Conservation (phyloP, 2,113 vertebrate species). For the Myiozetetes cayanensis region DNA sequence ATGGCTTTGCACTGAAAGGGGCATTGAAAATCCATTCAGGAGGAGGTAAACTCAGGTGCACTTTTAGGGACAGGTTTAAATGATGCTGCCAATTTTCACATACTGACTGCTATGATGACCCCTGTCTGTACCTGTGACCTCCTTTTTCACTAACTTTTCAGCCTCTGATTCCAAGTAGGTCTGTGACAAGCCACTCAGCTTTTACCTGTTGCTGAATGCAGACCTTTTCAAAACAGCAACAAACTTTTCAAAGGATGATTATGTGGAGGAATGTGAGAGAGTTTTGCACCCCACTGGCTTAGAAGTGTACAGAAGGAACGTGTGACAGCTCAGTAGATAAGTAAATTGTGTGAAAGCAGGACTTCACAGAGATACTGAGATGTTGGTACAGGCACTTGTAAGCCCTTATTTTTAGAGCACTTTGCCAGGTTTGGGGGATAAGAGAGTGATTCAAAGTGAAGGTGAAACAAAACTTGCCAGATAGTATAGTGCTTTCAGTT, state of each 20-base stretch:
- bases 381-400: neutral
- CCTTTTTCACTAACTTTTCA: neutral
- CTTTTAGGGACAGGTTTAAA: neutral
- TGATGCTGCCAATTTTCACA: neutral
- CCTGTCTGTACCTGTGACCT: neutral
- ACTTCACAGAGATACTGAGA: neutral
- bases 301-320: neutral
- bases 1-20: neutral
- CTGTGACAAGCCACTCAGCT: neutral
- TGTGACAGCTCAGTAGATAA: neutral
- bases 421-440: neutral
- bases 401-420: neutral
- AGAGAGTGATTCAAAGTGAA: neutral
- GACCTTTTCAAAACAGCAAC: neutral
- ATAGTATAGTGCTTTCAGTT: neutral
- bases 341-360: neutral
- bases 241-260: neutral
- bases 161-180: neutral
- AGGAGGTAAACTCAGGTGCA: neutral
- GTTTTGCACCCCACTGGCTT: neutral
- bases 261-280: neutral
- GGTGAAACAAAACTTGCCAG: neutral
- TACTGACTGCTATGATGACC: neutral
- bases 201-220: neutral
- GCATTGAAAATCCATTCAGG: rapidly evolving